phyloP scores from a whole-genome alignment of 2,113 vertebrate species.

The Probosciger aterrimus region DNA sequence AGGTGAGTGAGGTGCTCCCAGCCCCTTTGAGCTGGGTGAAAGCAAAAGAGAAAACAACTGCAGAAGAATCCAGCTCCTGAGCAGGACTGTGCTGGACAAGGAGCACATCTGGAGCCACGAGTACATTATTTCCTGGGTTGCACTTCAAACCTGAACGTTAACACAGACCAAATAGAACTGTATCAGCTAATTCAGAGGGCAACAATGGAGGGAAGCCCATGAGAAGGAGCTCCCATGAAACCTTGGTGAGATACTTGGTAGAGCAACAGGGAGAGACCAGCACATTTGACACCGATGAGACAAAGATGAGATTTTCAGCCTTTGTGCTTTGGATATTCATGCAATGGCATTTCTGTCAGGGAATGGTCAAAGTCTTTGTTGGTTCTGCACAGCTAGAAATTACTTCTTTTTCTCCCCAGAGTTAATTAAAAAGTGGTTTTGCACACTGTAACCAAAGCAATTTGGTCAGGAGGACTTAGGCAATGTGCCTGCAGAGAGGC shows the following conservation, averaged over 20 bases:
- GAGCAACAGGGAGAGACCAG: not conserved
- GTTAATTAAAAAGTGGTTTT: not conserved
- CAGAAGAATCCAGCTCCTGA: not conserved
- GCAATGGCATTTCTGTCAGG: fast-evolving
- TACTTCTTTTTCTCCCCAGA: not conserved
- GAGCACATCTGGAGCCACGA: fast-evolving
- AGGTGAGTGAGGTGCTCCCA: not conserved
- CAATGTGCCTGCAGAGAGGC: not conserved
- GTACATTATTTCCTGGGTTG: not conserved
- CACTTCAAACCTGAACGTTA: not conserved
- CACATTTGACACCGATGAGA: fast-evolving
- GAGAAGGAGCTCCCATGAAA: not conserved
- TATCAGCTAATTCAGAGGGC: not conserved
- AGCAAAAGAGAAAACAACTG: not conserved
- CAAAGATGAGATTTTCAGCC: not conserved
- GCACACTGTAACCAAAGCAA: not conserved
- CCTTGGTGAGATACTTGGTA: not conserved
- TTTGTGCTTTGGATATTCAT: not conserved
- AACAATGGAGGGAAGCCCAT: not conserved
- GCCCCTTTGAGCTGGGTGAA: not conserved
- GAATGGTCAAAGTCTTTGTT: not conserved
- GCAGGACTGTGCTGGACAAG: not conserved
- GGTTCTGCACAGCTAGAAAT: not conserved
- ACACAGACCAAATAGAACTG: not conserved
- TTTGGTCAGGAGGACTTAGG: not conserved